Evolutionary conservation across 2,113 vertebrate genomes (phyloP).

Genomic region (Hippocampus zosterae): DNA sequence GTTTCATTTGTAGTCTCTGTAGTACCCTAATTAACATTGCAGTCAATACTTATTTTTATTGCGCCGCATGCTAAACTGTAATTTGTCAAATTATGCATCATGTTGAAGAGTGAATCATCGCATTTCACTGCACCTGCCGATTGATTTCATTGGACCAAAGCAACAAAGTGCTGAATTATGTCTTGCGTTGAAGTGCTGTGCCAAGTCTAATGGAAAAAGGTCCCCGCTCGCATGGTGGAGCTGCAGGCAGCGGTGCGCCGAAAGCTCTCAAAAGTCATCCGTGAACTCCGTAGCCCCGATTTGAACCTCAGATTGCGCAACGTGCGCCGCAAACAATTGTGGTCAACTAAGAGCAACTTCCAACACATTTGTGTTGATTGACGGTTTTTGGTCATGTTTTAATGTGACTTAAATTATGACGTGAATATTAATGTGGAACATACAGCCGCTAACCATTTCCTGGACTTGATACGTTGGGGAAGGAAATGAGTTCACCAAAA

Average conservation of each 20-base stretch:
- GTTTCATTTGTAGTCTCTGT: constrained; percentile 86
- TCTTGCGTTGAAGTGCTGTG: constrained; percentile 7
- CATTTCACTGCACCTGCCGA: constrained; percentile 46
- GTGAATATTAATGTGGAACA: constrained; percentile 34
- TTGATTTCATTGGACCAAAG: constrained; percentile 49
- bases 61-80: constrained; percentile 47
- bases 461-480: constrained; percentile 22
- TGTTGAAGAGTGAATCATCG: constrained; percentile 44
- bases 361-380: constrained; percentile 32
- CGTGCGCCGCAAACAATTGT: constrained; percentile 13
- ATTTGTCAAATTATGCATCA: constrained; percentile 61
- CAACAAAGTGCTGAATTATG: constrained; percentile 50
- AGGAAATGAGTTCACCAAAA: constrained; percentile 37
- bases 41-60: constrained; percentile 82
- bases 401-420: constrained; percentile 26
- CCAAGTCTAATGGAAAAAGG: constrained; percentile 48
- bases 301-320: constrained; percentile 26
- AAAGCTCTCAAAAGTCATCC: constrained; percentile 12
- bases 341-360: constrained; percentile 24
- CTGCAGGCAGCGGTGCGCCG: constrained; percentile 5
- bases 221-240: constrained; percentile 7
- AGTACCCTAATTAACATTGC: constrained; percentile 84
- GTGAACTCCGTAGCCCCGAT: constrained; percentile 7
- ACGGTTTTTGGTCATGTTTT: constrained; percentile 29
- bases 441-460: constrained; percentile 33